Evolutionary conservation across 2,888 invertebrate species (phyloP), one percentile per base, ranked within the genome.

Genomic region (Graphium colonna): DNA sequence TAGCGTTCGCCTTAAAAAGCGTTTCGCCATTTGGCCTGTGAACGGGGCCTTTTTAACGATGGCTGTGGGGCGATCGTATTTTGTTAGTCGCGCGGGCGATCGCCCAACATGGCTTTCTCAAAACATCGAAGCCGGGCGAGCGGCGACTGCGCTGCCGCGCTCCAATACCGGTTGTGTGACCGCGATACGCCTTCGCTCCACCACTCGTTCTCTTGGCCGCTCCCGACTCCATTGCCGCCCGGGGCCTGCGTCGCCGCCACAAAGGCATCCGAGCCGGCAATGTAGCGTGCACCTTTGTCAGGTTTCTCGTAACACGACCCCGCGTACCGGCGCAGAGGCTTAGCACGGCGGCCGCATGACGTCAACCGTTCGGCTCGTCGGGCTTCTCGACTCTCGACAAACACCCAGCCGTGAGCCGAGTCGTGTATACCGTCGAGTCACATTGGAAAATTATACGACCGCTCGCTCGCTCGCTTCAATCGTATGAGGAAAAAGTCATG

Each of bases 101-200:
- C 75, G 79, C 75, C 75, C 81, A 84, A 83, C 80, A 79, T 77
- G 76, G 85, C 88, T 86, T 87, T 87, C 87, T 86, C 84, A 83
- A 84, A 88, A 87, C 84, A 85, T 82, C 73, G 75, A 65, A 31
- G 69, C 74, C 58, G 54, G 76, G 77, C 79, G 75, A 82, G 74
- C 75, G 75, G 79, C 77, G 75, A 77, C 77, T 75, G 70, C 58
- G 77, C 75, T 76, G 72, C 71, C 72, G 78, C 79, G 78, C 79
- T 82, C 79, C 77, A 84, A 88, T 89, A 88, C 88, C 88, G 87
- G 88, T 89, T 89, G 87, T 87, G 82, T 85, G 86, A 86, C 88
- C 87, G 86, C 86, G 85, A 85, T 86, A 83, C 77, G 75, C 82
- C 82, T 74, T 73, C 72, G 79, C 76, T 72, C 60, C 64, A 51